Evolutionary conservation across 1,140 invertebrate species (phyloP).

Genomic region (Sweltsa coloradensis): DNA sequence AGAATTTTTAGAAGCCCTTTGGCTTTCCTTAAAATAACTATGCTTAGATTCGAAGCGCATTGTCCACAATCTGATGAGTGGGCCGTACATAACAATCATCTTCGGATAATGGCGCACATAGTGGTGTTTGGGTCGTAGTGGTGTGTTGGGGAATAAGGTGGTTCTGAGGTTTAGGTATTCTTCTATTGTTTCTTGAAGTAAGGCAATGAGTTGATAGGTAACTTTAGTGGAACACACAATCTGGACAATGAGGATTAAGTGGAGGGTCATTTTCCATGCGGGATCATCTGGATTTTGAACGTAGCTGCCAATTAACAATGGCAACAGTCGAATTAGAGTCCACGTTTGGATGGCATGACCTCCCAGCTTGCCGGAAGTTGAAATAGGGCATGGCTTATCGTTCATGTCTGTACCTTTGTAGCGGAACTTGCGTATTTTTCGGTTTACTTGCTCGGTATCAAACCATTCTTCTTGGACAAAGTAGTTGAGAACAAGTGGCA

Average conservation of each 20-base stretch:
- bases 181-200: constrained; percentile 1
- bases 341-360: constrained; percentile 3
- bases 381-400: not conserved
- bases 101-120: constrained; percentile 8
- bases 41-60: constrained; percentile 17
- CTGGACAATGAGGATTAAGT: not conserved
- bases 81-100: constrained; percentile 14
- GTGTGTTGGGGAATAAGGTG: not conserved
- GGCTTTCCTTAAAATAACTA: constrained; percentile 16
- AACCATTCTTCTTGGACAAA: constrained; percentile 10
- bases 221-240: constrained; percentile 7
- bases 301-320: not conserved
- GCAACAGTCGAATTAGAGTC: constrained; percentile 2
- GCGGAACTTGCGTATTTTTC: constrained; percentile 7
- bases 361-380: not conserved
- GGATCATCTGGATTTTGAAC: constrained; percentile 2
- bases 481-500: constrained; percentile 3
- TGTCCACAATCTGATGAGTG: constrained; percentile 13
- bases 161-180: constrained; percentile 4
- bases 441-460: constrained; percentile 3
- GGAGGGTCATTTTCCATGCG: constrained; percentile 7
- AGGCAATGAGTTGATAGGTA: not conserved
- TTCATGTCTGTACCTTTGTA: not conserved
- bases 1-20: constrained; percentile 12
- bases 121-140: constrained; percentile 10